Evolutionary conservation across 2,888 invertebrate genomes (phyloP), one percentile per base, ranked within the genome.

Genomic region (Germaria angustata): DNA sequence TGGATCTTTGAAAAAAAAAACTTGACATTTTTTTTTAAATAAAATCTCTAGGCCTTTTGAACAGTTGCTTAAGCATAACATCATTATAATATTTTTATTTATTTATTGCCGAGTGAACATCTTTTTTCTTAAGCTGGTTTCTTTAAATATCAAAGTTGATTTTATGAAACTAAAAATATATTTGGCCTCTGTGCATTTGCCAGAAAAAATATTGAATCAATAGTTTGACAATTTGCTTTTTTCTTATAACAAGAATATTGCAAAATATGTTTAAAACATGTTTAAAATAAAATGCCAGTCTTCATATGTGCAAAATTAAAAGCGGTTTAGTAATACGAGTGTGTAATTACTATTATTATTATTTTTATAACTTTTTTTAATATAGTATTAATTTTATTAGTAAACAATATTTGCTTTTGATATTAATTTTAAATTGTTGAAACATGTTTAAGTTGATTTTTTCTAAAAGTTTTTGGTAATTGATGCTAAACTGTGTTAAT

Each of bases 81-180:
- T 51, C n/a, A 51, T 53, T 53, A 20, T 32, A 24, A 68, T 49
- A 11, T 71, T n/a, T n/a, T n/a, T n/a, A n/a, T n/a, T n/a, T n/a
- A n/a, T 59, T 53, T 51, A n/a, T n/a, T 44, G 0, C 0, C 20
- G 13, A 59, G 9, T 32, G 17, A 51, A 7, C 32, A 32, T 57
- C 28, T n/a, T 39, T 59, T 15, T 66, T n/a, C 53, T 53, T 28
- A 15, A 39, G 41, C 44, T 49, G 15, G 9, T 49, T 59, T 15
- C 2, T n/a, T 76, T 59, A 76, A 76, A 76, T 76, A 59, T 59
- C 76, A 76, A 68, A 76, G 76, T 76, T 76, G 39, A 75, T 39
- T 51, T 28, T 46, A n/a, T n/a, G n/a, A n/a, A n/a, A n/a, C n/a
- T n/a, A n/a, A n/a, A n/a, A n/a, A n/a, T n/a, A n/a, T n/a, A n/a